These are phyloP conservation scores for Coendou prehensilis DNA, from an alignment of 2,797 vertebrate genomes.

Conservation along the genomic window DNA sequence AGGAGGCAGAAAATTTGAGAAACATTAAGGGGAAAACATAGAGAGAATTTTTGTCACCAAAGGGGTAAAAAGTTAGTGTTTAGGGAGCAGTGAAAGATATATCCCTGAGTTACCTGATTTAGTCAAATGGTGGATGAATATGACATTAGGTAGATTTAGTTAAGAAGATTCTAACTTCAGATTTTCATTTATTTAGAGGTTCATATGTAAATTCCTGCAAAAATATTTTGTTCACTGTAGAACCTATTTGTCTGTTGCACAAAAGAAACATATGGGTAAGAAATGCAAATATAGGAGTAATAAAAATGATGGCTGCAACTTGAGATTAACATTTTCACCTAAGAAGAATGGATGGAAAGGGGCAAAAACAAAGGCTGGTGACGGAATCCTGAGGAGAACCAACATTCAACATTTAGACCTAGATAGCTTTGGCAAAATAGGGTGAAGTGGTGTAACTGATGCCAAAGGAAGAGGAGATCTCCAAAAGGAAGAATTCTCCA, in stretches of 20 bases:
- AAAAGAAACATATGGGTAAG: neutral
- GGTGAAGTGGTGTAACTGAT: neutral
- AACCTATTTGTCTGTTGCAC: neutral
- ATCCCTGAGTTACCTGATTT: neutral
- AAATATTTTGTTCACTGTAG: neutral
- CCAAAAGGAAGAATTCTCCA: neutral
- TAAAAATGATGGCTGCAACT: neutral
- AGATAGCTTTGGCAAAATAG: neutral
- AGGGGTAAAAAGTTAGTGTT: neutral
- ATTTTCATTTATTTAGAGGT: neutral
- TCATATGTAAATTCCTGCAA: neutral
- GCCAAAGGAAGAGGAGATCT: neutral
- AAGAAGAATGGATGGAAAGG: neutral
- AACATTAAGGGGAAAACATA: neutral
- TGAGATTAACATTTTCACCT: neutral
- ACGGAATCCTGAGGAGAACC: neutral
- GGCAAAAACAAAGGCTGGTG: neutral
- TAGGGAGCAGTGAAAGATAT: neutral
- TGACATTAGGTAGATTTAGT: too few relatives aligned
- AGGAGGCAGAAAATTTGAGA: neutral
- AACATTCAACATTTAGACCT: neutral
- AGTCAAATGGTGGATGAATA: neutral
- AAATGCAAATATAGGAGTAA: neutral
- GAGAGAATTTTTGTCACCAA: neutral
- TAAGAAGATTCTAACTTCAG: neutral